Evolutionary conservation across 2,888 invertebrate species (phyloP), one percentile per base, ranked within the genome.

Genomic region (Mesorhabditis spiculigera): DNA sequence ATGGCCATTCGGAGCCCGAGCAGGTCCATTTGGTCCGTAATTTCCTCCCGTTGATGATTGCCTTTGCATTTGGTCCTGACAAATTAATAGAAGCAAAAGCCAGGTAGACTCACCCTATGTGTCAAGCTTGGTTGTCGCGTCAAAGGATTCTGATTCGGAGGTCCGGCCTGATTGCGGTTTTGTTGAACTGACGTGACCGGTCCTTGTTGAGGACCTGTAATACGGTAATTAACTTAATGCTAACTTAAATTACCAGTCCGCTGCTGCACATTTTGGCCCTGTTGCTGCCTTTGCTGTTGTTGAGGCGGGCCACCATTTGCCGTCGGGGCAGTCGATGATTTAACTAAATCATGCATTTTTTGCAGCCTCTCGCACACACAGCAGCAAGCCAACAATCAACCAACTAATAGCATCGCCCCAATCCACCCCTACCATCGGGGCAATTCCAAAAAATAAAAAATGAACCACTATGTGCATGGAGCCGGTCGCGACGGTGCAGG

Each of bases 211-310:
- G 58, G 58, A 13, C 58, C 58, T 50, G 58, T 13, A 50, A 50
- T 10, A 10, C 8, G 58, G 58, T n/a, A 13, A 13, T 50, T 50
- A 50, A 50, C n/a, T 44, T 63, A n/a, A 61, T 63, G 1, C 65
- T 13, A 41, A 43, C 65, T 43, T 44, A 63, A 43, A 41, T 41
- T 28, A 4, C 45, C 50, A 4, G 42, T 6, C 62, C 28, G 67
- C 43, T 69, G 69, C 10, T 65, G 69, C 5, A 4, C 10, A 65
- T 45, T 45, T 63, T 65, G 65, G 42, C 10, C 16, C 28, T 66
- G 65, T 45, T 43, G 65, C 41, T 28, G 65, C 10, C 50, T 43
- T 43, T 6, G 5, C 5, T 64, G 44, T 44, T 68, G 68, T 66
- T 63, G 67, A n/a, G 43, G 58, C 13, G 62, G 67, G 63, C 41